Evolutionary conservation across 2,888 invertebrate species (phyloP), one percentile per base, ranked within the genome.

Genomic region (Conchocele bisecta): DNA sequence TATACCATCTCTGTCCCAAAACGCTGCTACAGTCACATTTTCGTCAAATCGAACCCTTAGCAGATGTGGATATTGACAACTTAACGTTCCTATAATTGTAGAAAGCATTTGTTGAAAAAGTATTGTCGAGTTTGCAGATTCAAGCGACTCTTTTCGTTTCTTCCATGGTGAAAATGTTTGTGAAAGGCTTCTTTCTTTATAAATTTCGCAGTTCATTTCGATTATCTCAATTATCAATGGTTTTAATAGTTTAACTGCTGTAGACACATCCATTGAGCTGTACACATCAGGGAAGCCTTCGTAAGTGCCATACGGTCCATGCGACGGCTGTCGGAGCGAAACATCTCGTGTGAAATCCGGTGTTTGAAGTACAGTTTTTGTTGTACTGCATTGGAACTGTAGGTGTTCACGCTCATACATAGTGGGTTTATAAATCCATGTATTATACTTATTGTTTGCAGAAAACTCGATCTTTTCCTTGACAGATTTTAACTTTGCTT

Each of bases 1-100:
- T 35, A 86, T 73, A 9, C 87, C 87, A 81, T 84, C 60, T 31
- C 88, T 68, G 35, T 83, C 80, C 98, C 98, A 98, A 91, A 95
- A 96, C 28, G 97, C 95, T 92, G 97, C 96, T 82, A 96, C 93
- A 22, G 96, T 93, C 3, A 97, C 95, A 74, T 95, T 93, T 84
- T 94, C 92, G 89, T 97, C 97, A 33, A 95, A 90, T 93, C 95
- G 92, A 46, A 82, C 66, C 2, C 75, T 81, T 17, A 67, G 51
- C 15, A 89, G 64, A 79, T 89, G 87, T 17, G 73, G 64, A 60
- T 76, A 71, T 9, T 81, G 54, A 17, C 71, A 20, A 61, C 66
- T 39, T 44, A 73, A 50, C 39, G 20, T 24, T 24, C 58, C 46
- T 1, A 72, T 33, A 6, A 76, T 28, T 22, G 51, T 63, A 13